phyloP scores from a whole-genome alignment of 1,140 invertebrate genomes.

The Panulirus ornatus region DNA sequence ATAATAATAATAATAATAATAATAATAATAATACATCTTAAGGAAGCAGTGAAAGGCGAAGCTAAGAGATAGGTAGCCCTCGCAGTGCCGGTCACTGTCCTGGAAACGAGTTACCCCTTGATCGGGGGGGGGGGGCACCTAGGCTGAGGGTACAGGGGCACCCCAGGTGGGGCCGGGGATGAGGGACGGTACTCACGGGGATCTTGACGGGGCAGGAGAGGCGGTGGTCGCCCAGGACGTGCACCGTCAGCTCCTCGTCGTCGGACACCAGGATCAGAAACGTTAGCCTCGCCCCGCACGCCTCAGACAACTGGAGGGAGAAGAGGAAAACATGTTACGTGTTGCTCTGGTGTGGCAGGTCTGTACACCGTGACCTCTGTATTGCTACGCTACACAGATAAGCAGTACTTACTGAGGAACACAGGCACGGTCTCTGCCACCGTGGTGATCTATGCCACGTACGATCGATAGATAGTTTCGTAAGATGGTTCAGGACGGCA shows the following conservation, averaged over 20 bases:
- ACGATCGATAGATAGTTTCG: too few species aligned
- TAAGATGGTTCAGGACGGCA: too few species aligned
- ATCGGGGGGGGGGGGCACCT: background rate
- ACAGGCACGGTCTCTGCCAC: too few species aligned
- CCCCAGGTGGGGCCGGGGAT: too few species aligned
- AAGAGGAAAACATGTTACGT: background rate
- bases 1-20: background rate
- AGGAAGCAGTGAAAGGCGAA: background rate
- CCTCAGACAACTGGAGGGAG: constrained; percentile 21
- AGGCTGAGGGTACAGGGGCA: background rate
- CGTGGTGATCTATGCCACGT: too few species aligned
- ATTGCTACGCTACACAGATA: too few species aligned
- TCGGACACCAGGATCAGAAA: constrained; percentile 59
- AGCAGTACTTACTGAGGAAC: too few species aligned
- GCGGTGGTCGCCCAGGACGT: constrained; percentile 34
- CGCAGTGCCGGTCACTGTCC: background rate
- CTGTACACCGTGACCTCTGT: too few species aligned
- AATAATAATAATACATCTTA: background rate
- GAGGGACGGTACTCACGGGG: constrained; percentile 35
- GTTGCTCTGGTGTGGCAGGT: background rate
- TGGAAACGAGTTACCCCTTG: background rate
- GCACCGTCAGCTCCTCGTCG: constrained; percentile 58
- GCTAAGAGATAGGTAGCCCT: background rate
- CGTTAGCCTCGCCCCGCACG: constrained; percentile 23
- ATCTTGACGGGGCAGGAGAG: constrained; percentile 55